Evolutionary conservation across 2,797 vertebrate genomes (phyloP), one percentile per base, ranked within the genome.

Genomic region (Astyanax mexicanus): DNA sequence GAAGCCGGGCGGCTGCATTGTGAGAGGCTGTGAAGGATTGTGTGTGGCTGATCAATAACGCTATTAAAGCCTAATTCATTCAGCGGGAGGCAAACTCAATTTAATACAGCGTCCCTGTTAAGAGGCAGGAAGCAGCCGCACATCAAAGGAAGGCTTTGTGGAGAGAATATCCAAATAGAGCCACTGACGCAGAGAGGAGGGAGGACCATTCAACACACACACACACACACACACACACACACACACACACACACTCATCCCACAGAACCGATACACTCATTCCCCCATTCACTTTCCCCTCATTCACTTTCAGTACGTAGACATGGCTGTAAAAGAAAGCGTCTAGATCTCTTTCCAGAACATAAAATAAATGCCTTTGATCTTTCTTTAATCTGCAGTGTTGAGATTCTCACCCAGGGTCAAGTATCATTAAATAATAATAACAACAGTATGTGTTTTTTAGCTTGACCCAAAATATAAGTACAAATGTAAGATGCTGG

Each of bases 71-170:
- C 87, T 88, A 89, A 91, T 89, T 88, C 88, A 90, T 91, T 90
- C 86, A 89, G 86, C 69, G 84, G 64, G 82, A 81, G 86, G 86
- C 84, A 84, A 88, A 88, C 87, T 88, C 84, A 84, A 86, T 90
- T 91, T 89, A 85, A 90, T 90, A 89, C 88, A 86, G 79, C 77
- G 35, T 84, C 87, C 84, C 87, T 89, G 88, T 92, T 91, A 88
- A 88, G 89, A 89, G 89, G 91, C 90, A 92, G 91, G 91, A 93
- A 92, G 90, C 88, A 89, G 84, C 60, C 70, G 80, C 84, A 90
- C 91, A 91, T 92, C 91, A 92, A 93, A 93, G 89, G 77, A 68
- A 70, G 86, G 87, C 91, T 93, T 93, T 93, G 92, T 92, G 86
- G 84, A 77, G 83, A 86, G 85, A 89, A 82, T 85, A 90, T 84